Evolutionary conservation across 1,140 invertebrate genomes (phyloP), one percentile per base, ranked within the genome.

Genomic region (Bombus impatiens): DNA sequence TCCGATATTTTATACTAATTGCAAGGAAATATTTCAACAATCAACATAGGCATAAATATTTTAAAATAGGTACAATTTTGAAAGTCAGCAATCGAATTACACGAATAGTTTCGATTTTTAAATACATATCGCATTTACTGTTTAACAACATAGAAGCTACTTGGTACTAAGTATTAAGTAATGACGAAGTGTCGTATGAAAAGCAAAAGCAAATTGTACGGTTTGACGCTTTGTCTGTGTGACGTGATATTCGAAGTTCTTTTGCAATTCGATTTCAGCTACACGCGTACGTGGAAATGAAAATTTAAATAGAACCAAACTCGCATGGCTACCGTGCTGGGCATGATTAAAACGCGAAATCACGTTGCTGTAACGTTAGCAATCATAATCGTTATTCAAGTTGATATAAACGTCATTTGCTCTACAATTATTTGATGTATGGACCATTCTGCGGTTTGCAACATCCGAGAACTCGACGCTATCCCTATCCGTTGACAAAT

Each of bases 371-470:
- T 76, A 82, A 86, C 44, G 71, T 37, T 42, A 75, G 22, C 79
- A 44, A 76, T 86, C 44, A 68, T 35, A 57, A 75, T 82, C 84
- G 62, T 82, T 85, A 80, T 28, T 80, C 68, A 80, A 32, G 40
- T 47, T 80, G 83, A 80, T 85, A 85, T 80, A 85, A 85, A 80
- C 78, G 83, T 80, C 78, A 80, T 80, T 72, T 65, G 57, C 53
- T 72, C 68, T 72, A 80, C 83, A 86, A 86, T 86, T 86, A 82
- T 76, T 59, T 70, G 84, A 81, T 76, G 84, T 67, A 81, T 57
- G 71, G 71, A 42, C 79, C 84, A 82, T 76, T 75, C 62, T 74
- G 84, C 35, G 84, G 84, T 82, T 59, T 76, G 76, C 62, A 86
- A 76, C 79, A 44, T 82, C 84, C 84, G 70, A 81, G 59, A 67